These are phyloP conservation scores for Neocloeon triangulifer DNA, from an alignment of 1,140 invertebrate species.

Conservation along the genomic window DNA sequence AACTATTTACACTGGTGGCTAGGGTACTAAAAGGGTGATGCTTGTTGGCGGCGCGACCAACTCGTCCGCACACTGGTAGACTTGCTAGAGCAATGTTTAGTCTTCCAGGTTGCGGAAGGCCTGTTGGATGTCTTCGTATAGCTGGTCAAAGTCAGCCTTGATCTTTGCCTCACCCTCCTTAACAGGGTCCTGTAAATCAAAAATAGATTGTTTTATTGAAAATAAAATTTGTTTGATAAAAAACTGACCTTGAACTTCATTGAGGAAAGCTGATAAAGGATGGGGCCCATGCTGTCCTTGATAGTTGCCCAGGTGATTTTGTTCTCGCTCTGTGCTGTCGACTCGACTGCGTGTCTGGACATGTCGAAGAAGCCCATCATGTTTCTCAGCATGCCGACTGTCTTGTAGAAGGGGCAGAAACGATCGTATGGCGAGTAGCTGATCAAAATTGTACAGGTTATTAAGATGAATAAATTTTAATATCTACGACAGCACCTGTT, in stretches of 20 bases:
- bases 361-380: constrained; percentile 98
- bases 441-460: constrained; percentile 8
- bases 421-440: constrained; percentile 90
- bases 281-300: constrained; percentile 85
- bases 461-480: constrained; percentile 1
- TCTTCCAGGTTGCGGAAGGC: constrained; percentile 98
- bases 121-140: constrained; percentile 85
- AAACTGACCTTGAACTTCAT: constrained; percentile 95
- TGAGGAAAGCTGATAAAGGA: constrained; percentile 90
- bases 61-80: too few species aligned
- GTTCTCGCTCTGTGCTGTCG: constrained; percentile 95
- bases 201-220: not conserved
- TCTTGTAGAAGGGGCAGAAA: constrained; percentile 99
- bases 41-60: too few species aligned
- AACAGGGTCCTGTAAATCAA: constrained; percentile 61
- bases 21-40: too few species aligned
- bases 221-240: not conserved
- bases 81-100: too few species aligned
- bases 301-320: constrained; percentile 98
- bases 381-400: constrained; percentile 94
- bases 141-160: constrained; percentile 85
- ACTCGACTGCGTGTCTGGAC: constrained; percentile 90
- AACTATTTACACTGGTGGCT: too few species aligned
- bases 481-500: constrained; percentile 56
- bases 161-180: constrained; percentile 97